Base-by-base conservation (phyloP, 2,797 vertebrate genomes). In the Arnoldichthys spilopterus region DNA sequence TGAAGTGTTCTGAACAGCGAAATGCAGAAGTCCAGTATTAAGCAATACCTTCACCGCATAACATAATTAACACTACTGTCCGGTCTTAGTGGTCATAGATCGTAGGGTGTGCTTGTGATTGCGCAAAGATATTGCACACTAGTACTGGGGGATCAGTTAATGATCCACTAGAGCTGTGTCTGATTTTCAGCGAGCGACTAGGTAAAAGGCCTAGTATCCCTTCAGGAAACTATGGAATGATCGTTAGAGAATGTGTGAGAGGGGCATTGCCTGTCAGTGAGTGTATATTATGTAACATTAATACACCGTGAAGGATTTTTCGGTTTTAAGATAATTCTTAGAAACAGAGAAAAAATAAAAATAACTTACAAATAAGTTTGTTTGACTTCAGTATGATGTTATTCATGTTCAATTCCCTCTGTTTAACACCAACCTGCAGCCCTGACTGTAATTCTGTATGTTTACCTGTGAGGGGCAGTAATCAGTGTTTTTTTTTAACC, bases 81-180 rank as follows among this genome's bases (percentile, higher is more conserved):
- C 15, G 8, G 26, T 28, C 56, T 3, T 12, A 15, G 56, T 43
- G 72, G 24, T 75, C 32, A 64, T 54, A 54, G 59, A 43, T 72
- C 18, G 32, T 54, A 53, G 72, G 77, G 72, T 56, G 66, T 82
- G 71, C 11, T 63, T 53, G 37, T 3, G 30, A 12, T 15, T 66
- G 11, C 24, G 68, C 56, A 63, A 8, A 32, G 63, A 71, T 72
- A 51, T 43, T 76, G 69, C 28, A 11, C 8, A 2, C 43, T 69
- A n/a, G 12, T 49, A 3, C 24, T 32, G 58, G 54, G 45, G 40
- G 58, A 71, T 76, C 53, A 11, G 67, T 74, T 82, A 85, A 82
- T 85, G 28, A 85, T 80, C 78, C 30, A 71, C 78, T 9, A 68
- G 51, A 43, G 22, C 32, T 12, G 47, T 76, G 34, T 68, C 68